These are phyloP conservation scores for Corythaixoides concolor DNA, from an alignment of 2,113 vertebrate genomes.

Conservation along the genomic window DNA sequence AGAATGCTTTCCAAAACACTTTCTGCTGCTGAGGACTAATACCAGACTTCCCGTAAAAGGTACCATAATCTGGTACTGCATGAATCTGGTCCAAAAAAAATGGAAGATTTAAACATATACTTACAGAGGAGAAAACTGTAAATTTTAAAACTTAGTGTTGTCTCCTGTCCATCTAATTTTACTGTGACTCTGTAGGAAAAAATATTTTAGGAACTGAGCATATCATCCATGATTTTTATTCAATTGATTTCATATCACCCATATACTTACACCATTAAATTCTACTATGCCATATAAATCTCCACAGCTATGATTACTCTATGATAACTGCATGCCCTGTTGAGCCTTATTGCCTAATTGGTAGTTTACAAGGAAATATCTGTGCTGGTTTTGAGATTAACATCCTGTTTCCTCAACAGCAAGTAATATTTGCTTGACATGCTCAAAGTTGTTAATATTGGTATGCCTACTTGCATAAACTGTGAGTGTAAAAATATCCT, in stretches of 20 bases:
- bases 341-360: conserved; percentile 35
- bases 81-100: background rate
- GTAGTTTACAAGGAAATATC: conserved; percentile 26
- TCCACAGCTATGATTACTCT: background rate
- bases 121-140: background rate
- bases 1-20: background rate
- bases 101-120: background rate
- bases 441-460: background rate
- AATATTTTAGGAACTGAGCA: background rate
- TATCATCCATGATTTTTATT: background rate
- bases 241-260: background rate
- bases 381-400: conserved; percentile 2
- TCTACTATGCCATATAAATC: background rate
- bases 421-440: background rate
- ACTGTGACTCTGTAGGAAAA: background rate
- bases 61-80: background rate
- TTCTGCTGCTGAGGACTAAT: background rate
- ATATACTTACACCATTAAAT: background rate
- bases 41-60: background rate
- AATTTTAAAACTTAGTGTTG: background rate
- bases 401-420: background rate
- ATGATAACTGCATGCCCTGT: background rate
- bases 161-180: background rate
- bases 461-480: background rate
- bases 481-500: background rate